Conservation (phyloP, 1,140 invertebrate species). For the Ips typographus region DNA sequence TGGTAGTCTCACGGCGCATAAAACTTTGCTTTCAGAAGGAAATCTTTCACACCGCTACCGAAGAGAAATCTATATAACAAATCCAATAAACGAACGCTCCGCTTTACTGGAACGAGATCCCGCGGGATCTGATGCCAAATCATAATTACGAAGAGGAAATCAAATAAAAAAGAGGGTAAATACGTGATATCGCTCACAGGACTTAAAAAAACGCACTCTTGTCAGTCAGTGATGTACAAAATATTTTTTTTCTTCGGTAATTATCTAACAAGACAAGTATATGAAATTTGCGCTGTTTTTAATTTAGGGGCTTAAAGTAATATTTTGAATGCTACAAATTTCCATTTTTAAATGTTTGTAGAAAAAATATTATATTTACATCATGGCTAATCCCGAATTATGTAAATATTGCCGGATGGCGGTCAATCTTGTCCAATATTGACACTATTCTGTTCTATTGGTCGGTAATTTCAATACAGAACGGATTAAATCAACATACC, state of each 20-base stretch:
- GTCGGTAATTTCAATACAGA: too few species aligned
- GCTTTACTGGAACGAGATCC: slow-evolving; percentile 21
- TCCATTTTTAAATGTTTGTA: too few species aligned
- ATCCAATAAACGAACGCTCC: slow-evolving; percentile 24
- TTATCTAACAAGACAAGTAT: neutral
- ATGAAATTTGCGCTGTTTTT: neutral
- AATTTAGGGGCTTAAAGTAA: too few species aligned
- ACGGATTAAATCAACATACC: too few species aligned
- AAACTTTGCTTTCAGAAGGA: slow-evolving; percentile 28
- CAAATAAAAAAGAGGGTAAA: slow-evolving; percentile 30
- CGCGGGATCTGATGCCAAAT: slow-evolving; percentile 17
- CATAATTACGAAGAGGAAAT: slow-evolving; percentile 26
- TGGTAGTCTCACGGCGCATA: slow-evolving; percentile 31
- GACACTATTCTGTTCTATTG: too few species aligned
- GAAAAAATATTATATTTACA: too few species aligned
- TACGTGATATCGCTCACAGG: slow-evolving; percentile 9
- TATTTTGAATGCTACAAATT: too few species aligned
- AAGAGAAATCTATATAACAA: slow-evolving; percentile 32
- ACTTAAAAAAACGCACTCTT: neutral
- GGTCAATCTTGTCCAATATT: too few species aligned
- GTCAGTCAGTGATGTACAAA: slow-evolving; percentile 1
- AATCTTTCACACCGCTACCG: slow-evolving; percentile 27
- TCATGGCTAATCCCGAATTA: too few species aligned
- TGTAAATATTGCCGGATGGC: too few species aligned
- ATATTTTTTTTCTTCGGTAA: neutral